These are phyloP conservation scores for Rhinogobius similis DNA, from an alignment of 2,113 vertebrate species.

Conservation along the genomic window DNA sequence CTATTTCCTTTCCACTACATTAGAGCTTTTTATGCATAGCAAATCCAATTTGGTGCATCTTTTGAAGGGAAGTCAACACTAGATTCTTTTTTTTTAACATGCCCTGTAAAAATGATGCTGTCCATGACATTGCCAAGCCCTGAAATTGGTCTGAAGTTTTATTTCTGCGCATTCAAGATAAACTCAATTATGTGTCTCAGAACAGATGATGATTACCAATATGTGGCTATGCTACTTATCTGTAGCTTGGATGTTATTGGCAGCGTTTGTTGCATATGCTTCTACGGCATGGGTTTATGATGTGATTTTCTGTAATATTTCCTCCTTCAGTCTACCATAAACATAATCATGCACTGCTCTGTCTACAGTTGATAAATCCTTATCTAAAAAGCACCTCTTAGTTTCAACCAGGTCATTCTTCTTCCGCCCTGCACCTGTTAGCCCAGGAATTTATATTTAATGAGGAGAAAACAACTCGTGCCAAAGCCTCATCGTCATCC, in stretches of 20 bases:
- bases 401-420: slow-evolving; percentile 23
- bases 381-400: slow-evolving; percentile 34
- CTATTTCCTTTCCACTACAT: slow-evolving; percentile 24
- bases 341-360: not conserved
- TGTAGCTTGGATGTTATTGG: slow-evolving; percentile 16
- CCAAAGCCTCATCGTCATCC: slow-evolving; percentile 31
- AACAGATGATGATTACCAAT: slow-evolving; percentile 31
- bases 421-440: slow-evolving; percentile 65
- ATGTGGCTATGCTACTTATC: slow-evolving; percentile 9
- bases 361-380: slow-evolving; percentile 31
- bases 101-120: slow-evolving; percentile 33
- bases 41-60: slow-evolving; percentile 36
- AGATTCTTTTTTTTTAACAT: slow-evolving; percentile 44
- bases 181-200: slow-evolving; percentile 18
- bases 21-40: slow-evolving; percentile 17
- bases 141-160: slow-evolving; percentile 49
- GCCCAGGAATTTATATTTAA: slow-evolving; percentile 67
- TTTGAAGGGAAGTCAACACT: slow-evolving; percentile 37
- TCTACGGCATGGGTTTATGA: slow-evolving; percentile 10
- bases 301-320: slow-evolving; percentile 3
- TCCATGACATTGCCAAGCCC: slow-evolving; percentile 20
- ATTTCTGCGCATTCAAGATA: slow-evolving; percentile 33
- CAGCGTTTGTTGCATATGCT: slow-evolving; percentile 8
- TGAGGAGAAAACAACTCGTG: slow-evolving; percentile 52
- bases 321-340: slow-evolving; percentile 5